These are phyloP conservation scores for Thecocarcelia acutangulata DNA, from an alignment of 2,888 invertebrate genomes.

Conservation along the genomic window DNA sequence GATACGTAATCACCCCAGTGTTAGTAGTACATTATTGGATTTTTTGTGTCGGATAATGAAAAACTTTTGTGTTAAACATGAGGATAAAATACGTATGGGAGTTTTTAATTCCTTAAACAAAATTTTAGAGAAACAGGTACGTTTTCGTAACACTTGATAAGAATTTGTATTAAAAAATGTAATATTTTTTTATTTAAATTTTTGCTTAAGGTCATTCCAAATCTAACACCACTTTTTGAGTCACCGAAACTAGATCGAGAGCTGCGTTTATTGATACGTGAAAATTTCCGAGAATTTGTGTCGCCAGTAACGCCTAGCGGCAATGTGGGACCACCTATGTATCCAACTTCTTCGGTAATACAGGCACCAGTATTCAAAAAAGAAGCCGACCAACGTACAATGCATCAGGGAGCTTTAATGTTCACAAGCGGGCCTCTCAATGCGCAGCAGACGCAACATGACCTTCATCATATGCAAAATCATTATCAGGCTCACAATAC, in stretches of 20 bases:
- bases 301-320: constrained; percentile 71
- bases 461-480: constrained; percentile 70
- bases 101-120: constrained; percentile 81
- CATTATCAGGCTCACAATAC: constrained; percentile 67
- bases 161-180: not conserved
- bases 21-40: constrained; percentile 85
- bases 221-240: constrained; percentile 84
- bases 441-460: constrained; percentile 68
- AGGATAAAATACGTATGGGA: constrained; percentile 81
- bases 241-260: constrained; percentile 85
- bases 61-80: constrained; percentile 79
- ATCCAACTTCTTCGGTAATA: constrained; percentile 73
- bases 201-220: constrained; percentile 82
- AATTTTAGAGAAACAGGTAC: constrained; percentile 88
- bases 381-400: constrained; percentile 75
- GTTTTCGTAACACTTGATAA: not conserved
- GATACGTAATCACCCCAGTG: constrained; percentile 85
- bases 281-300: constrained; percentile 94
- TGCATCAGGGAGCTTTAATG: constrained; percentile 65
- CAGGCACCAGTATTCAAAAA: constrained; percentile 77
- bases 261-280: constrained; percentile 88
- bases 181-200: not conserved
- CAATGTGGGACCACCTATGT: constrained; percentile 72
- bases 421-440: constrained; percentile 58
- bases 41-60: constrained; percentile 86